Percentiles rank a stretch among this genome's conserved stretches.
These are phyloP conservation scores for Sinotaia quadrata DNA, from an alignment of 2,888 invertebrate species.

Conservation along the genomic window DNA sequence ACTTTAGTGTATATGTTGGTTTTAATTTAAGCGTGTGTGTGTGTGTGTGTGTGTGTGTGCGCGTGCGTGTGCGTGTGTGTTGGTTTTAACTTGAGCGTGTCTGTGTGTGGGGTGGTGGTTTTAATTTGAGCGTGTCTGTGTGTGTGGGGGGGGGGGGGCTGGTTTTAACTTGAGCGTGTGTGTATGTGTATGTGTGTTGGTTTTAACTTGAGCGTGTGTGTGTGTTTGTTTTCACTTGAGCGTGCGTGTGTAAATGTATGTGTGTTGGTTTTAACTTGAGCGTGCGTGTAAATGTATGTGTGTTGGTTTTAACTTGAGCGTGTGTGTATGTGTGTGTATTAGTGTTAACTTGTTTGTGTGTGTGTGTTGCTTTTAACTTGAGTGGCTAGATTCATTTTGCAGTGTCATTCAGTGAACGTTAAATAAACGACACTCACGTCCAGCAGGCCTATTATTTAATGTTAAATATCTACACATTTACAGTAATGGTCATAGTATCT, in stretches of 20 bases:
- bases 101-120: neutral
- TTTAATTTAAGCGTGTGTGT: conserved; percentile 2
- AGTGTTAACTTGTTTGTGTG: neutral
- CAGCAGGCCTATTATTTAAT: too few species aligned
- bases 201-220: neutral
- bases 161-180: neutral
- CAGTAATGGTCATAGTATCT: too few species aligned
- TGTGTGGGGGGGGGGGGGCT: conserved; percentile 4
- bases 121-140: neutral
- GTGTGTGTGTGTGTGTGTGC: conserved; percentile 14
- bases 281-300: too few species aligned
- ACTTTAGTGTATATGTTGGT: neutral
- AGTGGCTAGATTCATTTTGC: neutral
- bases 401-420: conserved; percentile 5
- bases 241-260: neutral
- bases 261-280: neutral
- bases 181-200: neutral
- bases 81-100: neutral
- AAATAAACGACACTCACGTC: neutral
- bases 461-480: too few species aligned
- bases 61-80: conserved; percentile 14
- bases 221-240: neutral
- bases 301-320: too few species aligned
- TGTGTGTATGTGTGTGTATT: neutral
- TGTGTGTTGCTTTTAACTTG: neutral